Evolutionary conservation across 2,888 invertebrate genomes (phyloP), one percentile per base, ranked within the genome.

Genomic region (Tachina grossa): DNA sequence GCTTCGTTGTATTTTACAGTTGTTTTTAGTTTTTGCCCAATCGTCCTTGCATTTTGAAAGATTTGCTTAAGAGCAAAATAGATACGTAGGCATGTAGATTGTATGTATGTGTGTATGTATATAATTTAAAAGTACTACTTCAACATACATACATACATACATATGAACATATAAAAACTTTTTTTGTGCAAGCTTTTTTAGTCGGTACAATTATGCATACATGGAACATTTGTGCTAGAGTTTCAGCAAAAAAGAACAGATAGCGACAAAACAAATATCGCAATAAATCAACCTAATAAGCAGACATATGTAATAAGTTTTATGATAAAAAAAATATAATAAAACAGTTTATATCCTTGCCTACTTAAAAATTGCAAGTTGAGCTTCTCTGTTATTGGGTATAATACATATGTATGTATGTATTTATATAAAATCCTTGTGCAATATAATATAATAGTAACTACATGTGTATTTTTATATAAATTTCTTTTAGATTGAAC

Each of bases 231-330:
- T 51, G 11, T 16, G 9, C 14, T 13, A 51, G 41, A 47, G 13
- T 69, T 69, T 63, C 9, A 19, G 22, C 6, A 53, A n/a, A n/a
- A 66, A 19, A 1, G 16, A 16, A 41, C 11, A 22, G 10, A 74
- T 13, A 63, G 14, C 16, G 39, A 10, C 19, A 9, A 43, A 65
- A 45, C 41, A 66, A 49, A 74, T 65, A 55, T 51, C 47, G 71
- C 75, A 75, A 83, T 85, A 85, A 83, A 85, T 85, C 85, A 85
- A 79, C 74, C 19, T 51, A 83, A 79, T 76, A 82, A 82, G 71
- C 76, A 85, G 82, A 85, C 82, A 85, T 71, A 78, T 82, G 65
- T 59, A 85, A 85, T 78, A 85, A 81, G 84, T 81, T 81, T 69
- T 39, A 39, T 72, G 45, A 55, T 43, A 69, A 57, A 57, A 69